Base-by-base conservation (phyloP, 2,888 invertebrate species). In the Priocnemis perturbator region DNA sequence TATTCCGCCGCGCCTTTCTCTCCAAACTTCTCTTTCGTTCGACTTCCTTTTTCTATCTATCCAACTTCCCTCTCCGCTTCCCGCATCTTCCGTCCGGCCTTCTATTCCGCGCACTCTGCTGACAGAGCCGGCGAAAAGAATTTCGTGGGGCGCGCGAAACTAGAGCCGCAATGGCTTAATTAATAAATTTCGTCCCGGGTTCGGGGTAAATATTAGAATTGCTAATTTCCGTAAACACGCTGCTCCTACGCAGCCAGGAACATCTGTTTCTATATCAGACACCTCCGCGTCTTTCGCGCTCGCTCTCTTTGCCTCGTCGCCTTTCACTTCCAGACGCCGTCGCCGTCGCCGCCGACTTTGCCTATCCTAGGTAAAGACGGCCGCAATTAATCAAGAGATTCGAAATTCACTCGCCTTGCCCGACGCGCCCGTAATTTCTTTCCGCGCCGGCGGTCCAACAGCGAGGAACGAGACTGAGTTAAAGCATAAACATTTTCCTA, bases 141-240 rank as follows among this genome's bases (percentile, higher is more conserved):
- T 50, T 50, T 14, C n/a, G 50, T 4, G 50, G 17, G 11, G 50
- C 50, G 50, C 17, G 50, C 50, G 17, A 19, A 9, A 19, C 50
- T 11, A 11, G 37, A 55, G 45, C 56, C 26, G 15, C 63, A n/a
- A 30, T 48, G 76, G 81, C 80, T 81, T 83, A 81, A 85, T 86
- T 85, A 83, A 83, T 83, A 83, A 83, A 81, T 83, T 81, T 78
- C 79, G 74, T 21, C 71, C 75, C 76, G 75, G 76, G 74, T 64
- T 59, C 67, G 72, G n/a, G n/a, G 64, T 70, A 80, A 81, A 82
- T 79, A 83, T 84, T 81, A 83, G 84, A 85, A 83, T 85, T 85
- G 83, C 83, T 83, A 82, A 84, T 86, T 79, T 77, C 62, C 67
- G 81, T 80, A 83, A 85, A 83, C 76, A 79, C 69, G 75, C 62